phyloP scores from a whole-genome alignment of 2,113 vertebrate species.

The Vimba vimba region DNA sequence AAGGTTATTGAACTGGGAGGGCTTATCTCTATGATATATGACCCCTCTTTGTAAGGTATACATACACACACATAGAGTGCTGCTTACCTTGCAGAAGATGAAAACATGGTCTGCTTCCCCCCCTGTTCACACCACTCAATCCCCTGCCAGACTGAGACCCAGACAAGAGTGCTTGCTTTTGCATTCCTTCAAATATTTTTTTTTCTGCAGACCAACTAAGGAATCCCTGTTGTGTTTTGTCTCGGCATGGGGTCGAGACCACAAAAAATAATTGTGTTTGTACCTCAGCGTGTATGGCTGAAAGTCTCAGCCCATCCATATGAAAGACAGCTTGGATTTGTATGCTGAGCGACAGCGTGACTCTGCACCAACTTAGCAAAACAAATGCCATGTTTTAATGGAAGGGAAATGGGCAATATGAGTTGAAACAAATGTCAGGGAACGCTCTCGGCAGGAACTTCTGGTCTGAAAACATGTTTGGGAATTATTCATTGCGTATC shows the following conservation, averaged over 20 bases:
- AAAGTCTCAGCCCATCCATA: constrained; percentile 21
- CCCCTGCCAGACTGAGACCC: constrained; percentile 5
- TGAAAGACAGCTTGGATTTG: constrained; percentile 12
- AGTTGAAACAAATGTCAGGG: constrained; percentile 47
- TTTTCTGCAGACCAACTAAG: constrained; percentile 21
- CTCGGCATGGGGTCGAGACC: constrained; percentile 53
- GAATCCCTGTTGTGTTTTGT: constrained; percentile 44
- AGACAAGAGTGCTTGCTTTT: constrained; percentile 25
- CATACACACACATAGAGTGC: constrained; percentile 14
- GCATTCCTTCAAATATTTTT: constrained; percentile 29
- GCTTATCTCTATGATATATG: constrained; percentile 21
- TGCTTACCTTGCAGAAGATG: constrained; percentile 46
- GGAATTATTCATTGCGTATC: background rate
- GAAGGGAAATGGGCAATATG: constrained; percentile 2
- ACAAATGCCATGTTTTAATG: constrained; percentile 50
- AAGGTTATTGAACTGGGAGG: constrained; percentile 38
- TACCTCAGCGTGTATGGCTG: constrained; percentile 36
- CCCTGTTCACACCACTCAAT: constrained; percentile 14
- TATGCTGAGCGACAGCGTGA: background rate
- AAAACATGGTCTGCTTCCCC: constrained; percentile 14
- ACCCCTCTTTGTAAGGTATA: constrained; percentile 9
- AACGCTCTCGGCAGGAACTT: constrained; percentile 23
- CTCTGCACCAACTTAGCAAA: constrained; percentile 38
- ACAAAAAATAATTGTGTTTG: constrained; percentile 56
- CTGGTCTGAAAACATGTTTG: constrained; percentile 31